These are phyloP conservation scores for Lasioglossum calceatum DNA, from an alignment of 2,888 invertebrate genomes.

Conservation along the genomic window DNA sequence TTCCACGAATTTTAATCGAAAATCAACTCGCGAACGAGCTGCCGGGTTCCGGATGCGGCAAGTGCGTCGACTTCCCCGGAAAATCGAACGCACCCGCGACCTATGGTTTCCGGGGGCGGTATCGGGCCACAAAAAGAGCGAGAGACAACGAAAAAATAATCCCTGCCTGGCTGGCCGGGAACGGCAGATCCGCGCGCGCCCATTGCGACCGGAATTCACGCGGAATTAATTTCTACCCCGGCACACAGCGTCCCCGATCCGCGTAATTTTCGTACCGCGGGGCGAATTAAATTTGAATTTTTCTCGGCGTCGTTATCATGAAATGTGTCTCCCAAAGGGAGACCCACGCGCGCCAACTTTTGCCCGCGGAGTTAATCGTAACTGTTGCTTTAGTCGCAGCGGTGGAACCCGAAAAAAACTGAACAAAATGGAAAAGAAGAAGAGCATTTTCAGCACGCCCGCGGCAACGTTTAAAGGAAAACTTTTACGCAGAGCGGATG, in stretches of 20 bases:
- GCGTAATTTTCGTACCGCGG: conserved; percentile 40
- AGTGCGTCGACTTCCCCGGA: conserved; percentile 13
- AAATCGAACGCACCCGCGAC: conserved; percentile 14
- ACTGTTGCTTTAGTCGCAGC: conserved; percentile 46
- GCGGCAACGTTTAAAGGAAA: conserved; percentile 40
- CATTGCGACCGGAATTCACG: conserved; percentile 33
- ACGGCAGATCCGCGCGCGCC: not conserved
- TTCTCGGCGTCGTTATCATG: conserved; percentile 46
- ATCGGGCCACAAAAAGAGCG: not conserved
- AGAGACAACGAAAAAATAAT: not conserved
- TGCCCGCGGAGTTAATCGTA: conserved; percentile 52
- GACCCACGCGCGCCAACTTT: conserved; percentile 42
- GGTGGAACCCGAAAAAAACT: conserved; percentile 6
- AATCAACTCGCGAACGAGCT: conserved; percentile 31
- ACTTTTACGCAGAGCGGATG: conserved; percentile 27
- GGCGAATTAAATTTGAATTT: conserved; percentile 55
- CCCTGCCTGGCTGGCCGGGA: not conserved
- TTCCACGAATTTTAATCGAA: conserved; percentile 53
- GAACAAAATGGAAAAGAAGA: conserved; percentile 7
- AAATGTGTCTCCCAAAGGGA: conserved; percentile 55
- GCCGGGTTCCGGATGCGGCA: conserved; percentile 1
- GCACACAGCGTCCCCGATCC: not conserved
- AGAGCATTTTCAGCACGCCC: not conserved
- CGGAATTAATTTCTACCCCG: conserved; percentile 41
- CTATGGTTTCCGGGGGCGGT: not conserved